Conservation (phyloP, 2,888 invertebrate species). For the Oxytorus armatus region DNA sequence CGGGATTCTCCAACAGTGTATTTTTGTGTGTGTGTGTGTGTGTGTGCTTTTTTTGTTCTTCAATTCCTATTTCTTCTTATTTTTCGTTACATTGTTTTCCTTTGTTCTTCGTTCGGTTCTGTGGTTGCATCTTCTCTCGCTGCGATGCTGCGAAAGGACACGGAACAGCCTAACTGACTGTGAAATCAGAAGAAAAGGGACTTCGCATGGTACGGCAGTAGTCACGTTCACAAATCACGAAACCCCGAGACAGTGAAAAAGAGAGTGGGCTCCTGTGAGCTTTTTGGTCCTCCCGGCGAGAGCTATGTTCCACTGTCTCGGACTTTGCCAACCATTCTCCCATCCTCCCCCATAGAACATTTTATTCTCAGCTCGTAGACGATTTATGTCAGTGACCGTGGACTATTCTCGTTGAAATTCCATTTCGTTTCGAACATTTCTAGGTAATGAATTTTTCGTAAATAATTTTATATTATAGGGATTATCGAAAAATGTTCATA, state of each 20-base stretch:
- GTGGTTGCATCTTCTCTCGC: not conserved
- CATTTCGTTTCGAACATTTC: not conserved
- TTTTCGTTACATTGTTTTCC: slow-evolving; percentile 28
- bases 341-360: not conserved
- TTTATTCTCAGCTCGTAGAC: slow-evolving; percentile 37
- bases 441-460: not conserved
- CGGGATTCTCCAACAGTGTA: slow-evolving; percentile 27
- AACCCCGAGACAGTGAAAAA: not conserved
- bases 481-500: no score
- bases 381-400: slow-evolving; percentile 39
- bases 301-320: not conserved
- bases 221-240: slow-evolving; percentile 62
- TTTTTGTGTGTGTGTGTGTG: no score
- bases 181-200: slow-evolving; percentile 37
- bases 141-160: not conserved
- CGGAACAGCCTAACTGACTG: slow-evolving; percentile 13
- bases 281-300: slow-evolving; percentile 37
- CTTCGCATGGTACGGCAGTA: slow-evolving; percentile 5
- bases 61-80: slow-evolving; percentile 21
- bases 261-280: slow-evolving; percentile 24
- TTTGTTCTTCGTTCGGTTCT: slow-evolving; percentile 37
- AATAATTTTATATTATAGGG: not conserved
- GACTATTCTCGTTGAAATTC: not conserved
- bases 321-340: slow-evolving; percentile 5
- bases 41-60: no score